A percentile compares a stretch with the other conserved stretches of the same genome.
Evolutionary conservation across 1,140 invertebrate species (phyloP).

Genomic region (Prorops nasuta): DNA sequence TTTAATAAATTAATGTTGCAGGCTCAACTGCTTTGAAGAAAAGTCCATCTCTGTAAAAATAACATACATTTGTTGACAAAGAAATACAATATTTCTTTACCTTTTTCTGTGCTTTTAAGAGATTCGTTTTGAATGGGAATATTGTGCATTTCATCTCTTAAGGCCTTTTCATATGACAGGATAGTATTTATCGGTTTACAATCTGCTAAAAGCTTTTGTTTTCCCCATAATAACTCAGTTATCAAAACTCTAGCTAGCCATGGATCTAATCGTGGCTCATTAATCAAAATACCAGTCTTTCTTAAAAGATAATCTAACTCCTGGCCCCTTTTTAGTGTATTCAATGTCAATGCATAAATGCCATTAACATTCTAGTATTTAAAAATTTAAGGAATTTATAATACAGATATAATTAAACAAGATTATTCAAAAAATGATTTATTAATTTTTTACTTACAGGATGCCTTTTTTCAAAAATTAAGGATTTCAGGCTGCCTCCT

Average conservation of each 20-base stretch:
- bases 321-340: slow-evolving; percentile 67
- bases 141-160: slow-evolving; percentile 48
- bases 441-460: slow-evolving; percentile 52
- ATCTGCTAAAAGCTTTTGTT: slow-evolving; percentile 65
- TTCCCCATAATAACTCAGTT: slow-evolving; percentile 80
- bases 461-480: slow-evolving; percentile 70
- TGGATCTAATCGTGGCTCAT: slow-evolving; percentile 67
- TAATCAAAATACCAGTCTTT: slow-evolving; percentile 62
- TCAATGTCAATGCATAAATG: slow-evolving; percentile 70
- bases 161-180: slow-evolving; percentile 62
- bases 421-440: background rate
- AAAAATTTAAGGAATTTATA: slow-evolving; percentile 1
- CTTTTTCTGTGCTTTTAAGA: slow-evolving; percentile 29
- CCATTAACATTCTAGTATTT: slow-evolving; percentile 64
- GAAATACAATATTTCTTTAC: slow-evolving; percentile 39
- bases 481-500: slow-evolving; percentile 69
- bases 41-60: slow-evolving; percentile 43
- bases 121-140: slow-evolving; percentile 17
- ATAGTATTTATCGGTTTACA: slow-evolving; percentile 71
- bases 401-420: background rate
- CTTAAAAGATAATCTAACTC: slow-evolving; percentile 67
- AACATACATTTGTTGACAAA: slow-evolving; percentile 31
- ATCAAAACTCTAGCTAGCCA: slow-evolving; percentile 74
- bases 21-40: slow-evolving; percentile 11
- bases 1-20: no score